Base-by-base conservation (phyloP, 2,113 vertebrate genomes). In the Plecturocebus donacophilus region DNA sequence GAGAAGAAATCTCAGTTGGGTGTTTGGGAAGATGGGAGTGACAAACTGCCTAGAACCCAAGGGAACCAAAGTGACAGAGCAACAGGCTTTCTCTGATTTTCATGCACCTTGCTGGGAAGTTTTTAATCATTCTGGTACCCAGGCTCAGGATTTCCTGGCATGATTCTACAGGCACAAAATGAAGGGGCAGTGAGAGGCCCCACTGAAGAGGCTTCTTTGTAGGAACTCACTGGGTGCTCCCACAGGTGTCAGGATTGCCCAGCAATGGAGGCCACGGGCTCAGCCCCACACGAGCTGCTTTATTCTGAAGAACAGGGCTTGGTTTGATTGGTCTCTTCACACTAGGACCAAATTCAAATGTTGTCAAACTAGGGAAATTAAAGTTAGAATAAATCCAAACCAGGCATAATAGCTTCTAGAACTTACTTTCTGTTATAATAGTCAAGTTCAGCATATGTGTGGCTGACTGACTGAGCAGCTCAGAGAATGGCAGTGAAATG, bases 251-350 rank as follows among this genome's bases (percentile, higher is more conserved):
- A 8, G 64, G 71, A 9, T 32, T 3, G 20, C 1, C 81, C 20
- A 0, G 47, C 32, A 2, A 32, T 7, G 4, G 27, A 42, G 2
- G 2, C 7, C 71, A 11, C 3, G 0, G 4, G 25, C 6, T 32
- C 3, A 27, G 40, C 75, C 20, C 2, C 47, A 30, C 35, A 16
- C 0, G 0, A 25, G 45, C 49, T 3, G 35, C 17, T 4, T 7
- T 64, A 75, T n/a, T 47, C 35, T 38, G 54, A 64, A 35, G 20
- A 30, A 45, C 0, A 13, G 13, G 47, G 61, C 32, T 66, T 19
- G 35, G 7, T 25, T 40, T 42, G 82, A 23, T 0, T 27, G 0
- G 1, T 6, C 82, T 35, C 49, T 58, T 40, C 32, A 12, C 14
- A 16, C 0, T 8, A 66, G 61, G 47, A 49, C 23, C 73, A 42